Evolutionary conservation across 2,113 vertebrate species (phyloP).

Genomic region (Sciurus niger): DNA sequence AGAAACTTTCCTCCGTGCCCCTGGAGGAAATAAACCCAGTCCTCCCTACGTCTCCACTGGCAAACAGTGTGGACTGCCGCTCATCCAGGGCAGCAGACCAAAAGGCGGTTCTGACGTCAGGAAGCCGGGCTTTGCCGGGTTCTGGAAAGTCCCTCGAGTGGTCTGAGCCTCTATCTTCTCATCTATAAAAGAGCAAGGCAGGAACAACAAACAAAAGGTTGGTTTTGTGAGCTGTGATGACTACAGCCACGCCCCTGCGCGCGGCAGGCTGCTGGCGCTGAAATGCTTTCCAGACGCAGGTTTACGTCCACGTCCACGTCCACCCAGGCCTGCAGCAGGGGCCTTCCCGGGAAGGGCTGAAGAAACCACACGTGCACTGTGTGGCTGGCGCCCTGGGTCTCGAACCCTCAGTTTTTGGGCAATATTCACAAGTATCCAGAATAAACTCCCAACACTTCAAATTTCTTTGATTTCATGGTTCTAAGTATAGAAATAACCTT

Average conservation of each 20-base stretch:
- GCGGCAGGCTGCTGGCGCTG: accelerated
- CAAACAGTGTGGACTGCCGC: neutral
- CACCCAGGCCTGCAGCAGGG: accelerated
- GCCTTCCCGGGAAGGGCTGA: neutral
- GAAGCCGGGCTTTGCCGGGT: neutral
- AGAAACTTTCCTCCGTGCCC: neutral
- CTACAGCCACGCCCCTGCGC: accelerated
- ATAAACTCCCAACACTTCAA: neutral
- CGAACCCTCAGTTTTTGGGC: neutral
- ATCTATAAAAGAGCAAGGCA: accelerated
- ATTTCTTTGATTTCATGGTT: constrained; percentile 18
- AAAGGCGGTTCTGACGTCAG: accelerated
- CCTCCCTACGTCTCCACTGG: neutral
- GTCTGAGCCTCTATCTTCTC: neutral
- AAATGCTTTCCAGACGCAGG: accelerated
- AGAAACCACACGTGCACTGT: accelerated
- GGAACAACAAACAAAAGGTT: accelerated
- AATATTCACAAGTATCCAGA: neutral
- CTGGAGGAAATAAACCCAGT: accelerated
- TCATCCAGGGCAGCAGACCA: accelerated
- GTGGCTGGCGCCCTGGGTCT: neutral
- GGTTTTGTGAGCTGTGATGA: neutral
- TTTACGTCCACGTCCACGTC: no score
- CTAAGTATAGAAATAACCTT: constrained; percentile 62
- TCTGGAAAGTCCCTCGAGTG: neutral